A percentile compares a stretch with the other conserved stretches of the same genome.
Evolutionary conservation across 2,113 vertebrate species (phyloP).

Genomic region (Nicator chloris): DNA sequence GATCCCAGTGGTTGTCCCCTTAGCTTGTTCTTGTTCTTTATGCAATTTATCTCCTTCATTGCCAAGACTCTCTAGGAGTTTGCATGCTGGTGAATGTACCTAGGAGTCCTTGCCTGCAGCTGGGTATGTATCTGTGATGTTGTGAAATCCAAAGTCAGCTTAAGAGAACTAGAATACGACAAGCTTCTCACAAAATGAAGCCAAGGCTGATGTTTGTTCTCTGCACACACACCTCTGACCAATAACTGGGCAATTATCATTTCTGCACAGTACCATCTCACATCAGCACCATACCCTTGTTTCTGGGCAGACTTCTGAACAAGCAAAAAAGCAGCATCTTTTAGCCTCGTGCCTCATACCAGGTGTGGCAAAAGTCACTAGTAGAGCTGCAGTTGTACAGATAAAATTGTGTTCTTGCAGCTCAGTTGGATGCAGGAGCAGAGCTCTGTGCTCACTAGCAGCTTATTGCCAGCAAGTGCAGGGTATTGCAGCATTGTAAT

Average conservation of each 20-base stretch:
- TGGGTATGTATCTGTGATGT: fast-evolving
- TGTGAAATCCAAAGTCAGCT: neutral
- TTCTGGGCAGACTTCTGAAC: neutral
- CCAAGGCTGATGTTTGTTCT: neutral
- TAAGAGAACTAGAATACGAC: neutral
- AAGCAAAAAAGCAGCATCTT: neutral
- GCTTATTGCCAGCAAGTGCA: neutral
- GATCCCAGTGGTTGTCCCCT: neutral
- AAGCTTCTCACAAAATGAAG: neutral
- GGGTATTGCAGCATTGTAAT: neutral
- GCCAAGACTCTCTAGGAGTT: neutral
- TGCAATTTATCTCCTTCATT: fast-evolving
- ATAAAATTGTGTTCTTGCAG: neutral
- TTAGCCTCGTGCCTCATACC: neutral
- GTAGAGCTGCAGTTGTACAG: neutral
- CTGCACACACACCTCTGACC: fast-evolving
- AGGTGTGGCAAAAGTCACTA: neutral
- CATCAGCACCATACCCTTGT: neutral
- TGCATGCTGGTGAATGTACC: neutral
- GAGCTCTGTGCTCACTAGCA: neutral
- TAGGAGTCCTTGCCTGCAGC: neutral
- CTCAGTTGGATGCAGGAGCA: neutral
- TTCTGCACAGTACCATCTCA: neutral
- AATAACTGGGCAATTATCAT: fast-evolving
- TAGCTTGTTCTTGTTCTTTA: neutral